Conservation (phyloP, 2,113 vertebrate species). For the Epinephelus fuscoguttatus region DNA sequence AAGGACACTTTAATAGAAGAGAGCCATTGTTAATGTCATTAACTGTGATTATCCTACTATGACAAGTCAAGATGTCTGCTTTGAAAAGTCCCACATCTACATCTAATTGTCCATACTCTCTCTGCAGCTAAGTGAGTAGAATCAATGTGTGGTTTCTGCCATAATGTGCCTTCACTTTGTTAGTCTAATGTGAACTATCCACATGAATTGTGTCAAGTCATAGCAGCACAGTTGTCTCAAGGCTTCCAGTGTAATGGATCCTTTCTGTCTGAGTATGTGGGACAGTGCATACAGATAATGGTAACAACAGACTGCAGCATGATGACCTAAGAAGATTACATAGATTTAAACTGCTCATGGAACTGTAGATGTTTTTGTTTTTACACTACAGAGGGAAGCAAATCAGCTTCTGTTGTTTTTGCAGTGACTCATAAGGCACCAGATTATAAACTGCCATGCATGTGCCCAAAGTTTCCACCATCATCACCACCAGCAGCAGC, state of each 20-base stretch:
- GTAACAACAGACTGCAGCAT: conserved; percentile 15
- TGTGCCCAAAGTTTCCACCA: background rate
- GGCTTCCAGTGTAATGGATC: background rate
- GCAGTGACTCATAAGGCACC: background rate
- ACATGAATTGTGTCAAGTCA: background rate
- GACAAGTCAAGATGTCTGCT: background rate
- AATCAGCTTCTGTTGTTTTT: background rate
- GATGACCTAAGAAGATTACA: conserved; percentile 17
- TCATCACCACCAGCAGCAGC: background rate
- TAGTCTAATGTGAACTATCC: background rate
- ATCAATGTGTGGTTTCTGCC: background rate
- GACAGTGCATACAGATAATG: background rate
- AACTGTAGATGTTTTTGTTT: background rate
- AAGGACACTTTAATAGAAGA: background rate
- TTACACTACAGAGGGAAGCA: background rate
- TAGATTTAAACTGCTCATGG: background rate
- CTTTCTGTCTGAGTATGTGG: background rate
- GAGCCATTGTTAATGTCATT: background rate
- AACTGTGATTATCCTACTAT: background rate
- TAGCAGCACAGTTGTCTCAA: background rate
- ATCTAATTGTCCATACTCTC: background rate
- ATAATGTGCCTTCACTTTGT: background rate
- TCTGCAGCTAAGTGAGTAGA: background rate
- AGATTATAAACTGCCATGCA: background rate
- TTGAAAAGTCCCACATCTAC: background rate